These are phyloP conservation scores for Himantopus leucocephalus DNA, from an alignment of 2,113 vertebrate species.

Conservation along the genomic window DNA sequence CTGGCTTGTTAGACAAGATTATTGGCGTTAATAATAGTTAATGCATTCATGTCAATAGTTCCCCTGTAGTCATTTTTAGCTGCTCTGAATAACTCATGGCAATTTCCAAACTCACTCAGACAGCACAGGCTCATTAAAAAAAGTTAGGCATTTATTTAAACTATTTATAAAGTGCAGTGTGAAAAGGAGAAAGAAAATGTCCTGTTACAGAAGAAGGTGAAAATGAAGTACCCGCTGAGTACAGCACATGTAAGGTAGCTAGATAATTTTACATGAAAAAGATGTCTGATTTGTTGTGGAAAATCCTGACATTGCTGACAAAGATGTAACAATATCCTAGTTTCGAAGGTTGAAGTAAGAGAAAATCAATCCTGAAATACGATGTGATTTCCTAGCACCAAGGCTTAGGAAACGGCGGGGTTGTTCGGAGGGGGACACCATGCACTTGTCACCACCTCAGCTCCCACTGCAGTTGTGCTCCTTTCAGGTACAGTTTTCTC, in stretches of 20 bases:
- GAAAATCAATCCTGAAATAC: conserved; percentile 5
- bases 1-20: not conserved
- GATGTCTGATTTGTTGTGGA: not conserved
- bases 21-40: not conserved
- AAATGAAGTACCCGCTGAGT: not conserved
- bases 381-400: not conserved
- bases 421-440: not conserved
- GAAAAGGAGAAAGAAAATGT: not conserved
- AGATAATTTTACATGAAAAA: not conserved
- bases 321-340: not conserved
- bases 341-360: not conserved
- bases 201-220: not conserved
- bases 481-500: not conserved
- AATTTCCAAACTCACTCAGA: not conserved
- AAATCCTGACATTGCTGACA: not conserved
- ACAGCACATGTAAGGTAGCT: not conserved
- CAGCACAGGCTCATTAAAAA: not conserved
- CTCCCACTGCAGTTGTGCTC: not conserved
- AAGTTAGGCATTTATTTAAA: not conserved
- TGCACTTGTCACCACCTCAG: not conserved
- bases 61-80: not conserved
- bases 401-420: not conserved
- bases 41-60: not conserved
- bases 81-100: not conserved
- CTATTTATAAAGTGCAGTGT: not conserved